Evolutionary conservation across 2,888 invertebrate genomes (phyloP).

Genomic region (Cephus sareptanus): DNA sequence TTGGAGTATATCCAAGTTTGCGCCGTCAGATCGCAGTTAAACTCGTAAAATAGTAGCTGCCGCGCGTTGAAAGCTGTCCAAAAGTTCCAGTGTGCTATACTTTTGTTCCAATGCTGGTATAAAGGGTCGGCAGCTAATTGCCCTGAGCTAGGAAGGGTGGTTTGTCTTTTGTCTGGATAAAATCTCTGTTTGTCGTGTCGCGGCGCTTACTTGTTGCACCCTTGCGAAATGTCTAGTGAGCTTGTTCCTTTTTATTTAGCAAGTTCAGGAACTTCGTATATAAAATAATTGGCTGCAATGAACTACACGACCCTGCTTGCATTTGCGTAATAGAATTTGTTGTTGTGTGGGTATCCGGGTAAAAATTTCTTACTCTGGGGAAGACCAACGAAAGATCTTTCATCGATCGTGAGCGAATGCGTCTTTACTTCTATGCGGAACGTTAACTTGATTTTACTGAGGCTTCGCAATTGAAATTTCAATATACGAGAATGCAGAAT

Average conservation of each 20-base stretch:
- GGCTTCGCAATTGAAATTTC: not conserved
- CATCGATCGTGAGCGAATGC: not conserved
- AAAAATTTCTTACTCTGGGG: no score
- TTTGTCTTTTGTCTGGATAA: not conserved
- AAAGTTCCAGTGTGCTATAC: not conserved
- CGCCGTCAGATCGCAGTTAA: constrained; percentile 39
- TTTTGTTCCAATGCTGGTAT: not conserved
- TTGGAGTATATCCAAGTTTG: constrained; percentile 58
- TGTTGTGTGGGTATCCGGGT: not conserved
- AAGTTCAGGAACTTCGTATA: not conserved
- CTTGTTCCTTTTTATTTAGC: not conserved
- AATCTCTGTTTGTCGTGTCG: not conserved
- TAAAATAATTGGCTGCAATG: not conserved
- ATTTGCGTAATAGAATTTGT: not conserved
- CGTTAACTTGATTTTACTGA: no score
- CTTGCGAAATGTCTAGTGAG: not conserved
- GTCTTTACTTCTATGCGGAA: not conserved
- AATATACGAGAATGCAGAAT: not conserved
- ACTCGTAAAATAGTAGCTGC: constrained; percentile 17
- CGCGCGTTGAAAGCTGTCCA: constrained; percentile 9
- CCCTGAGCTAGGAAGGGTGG: not conserved
- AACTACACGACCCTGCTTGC: not conserved
- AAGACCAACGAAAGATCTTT: not conserved
- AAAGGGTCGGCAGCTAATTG: not conserved
- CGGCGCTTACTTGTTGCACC: not conserved